Evolutionary conservation across 2,113 vertebrate species (phyloP).

Genomic region (Sinocyclocheilus grahami): DNA sequence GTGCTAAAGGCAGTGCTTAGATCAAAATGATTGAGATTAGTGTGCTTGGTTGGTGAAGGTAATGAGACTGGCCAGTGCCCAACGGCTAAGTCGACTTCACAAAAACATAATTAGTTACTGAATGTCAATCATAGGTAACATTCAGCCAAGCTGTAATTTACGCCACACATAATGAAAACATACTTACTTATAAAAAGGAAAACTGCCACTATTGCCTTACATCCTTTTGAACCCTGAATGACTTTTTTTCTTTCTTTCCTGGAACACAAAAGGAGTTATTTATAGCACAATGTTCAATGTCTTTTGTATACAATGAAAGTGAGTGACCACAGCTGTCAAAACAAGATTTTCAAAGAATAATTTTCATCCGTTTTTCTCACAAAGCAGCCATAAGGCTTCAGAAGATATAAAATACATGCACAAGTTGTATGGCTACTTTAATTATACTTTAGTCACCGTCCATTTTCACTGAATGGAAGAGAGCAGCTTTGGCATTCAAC

Average conservation of each 20-base stretch:
- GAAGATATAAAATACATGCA: not conserved
- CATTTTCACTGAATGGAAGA: not conserved
- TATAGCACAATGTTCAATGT: not conserved
- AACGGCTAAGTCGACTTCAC: not conserved
- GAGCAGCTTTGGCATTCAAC: slow-evolving; percentile 3
- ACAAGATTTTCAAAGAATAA: not conserved
- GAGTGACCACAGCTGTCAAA: not conserved
- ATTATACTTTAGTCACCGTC: not conserved
- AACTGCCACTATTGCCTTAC: not conserved
- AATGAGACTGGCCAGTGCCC: slow-evolving; percentile 8
- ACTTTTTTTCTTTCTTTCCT: not conserved
- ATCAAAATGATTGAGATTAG: slow-evolving; percentile 38
- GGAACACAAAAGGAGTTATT: not conserved
- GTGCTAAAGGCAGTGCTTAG: not conserved
- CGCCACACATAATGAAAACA: not conserved
- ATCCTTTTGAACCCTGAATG: not conserved
- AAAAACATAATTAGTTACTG: slow-evolving; percentile 12
- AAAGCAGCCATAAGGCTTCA: not conserved
- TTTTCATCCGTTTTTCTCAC: not conserved
- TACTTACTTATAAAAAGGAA: not conserved
- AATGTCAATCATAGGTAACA: not conserved
- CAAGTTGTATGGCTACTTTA: not conserved
- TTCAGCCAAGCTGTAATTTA: not conserved
- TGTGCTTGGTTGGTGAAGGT: slow-evolving; percentile 14
- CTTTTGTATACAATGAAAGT: not conserved